A percentile compares a stretch with the other conserved stretches of the same genome.
Evolutionary conservation across 2,797 vertebrate species (phyloP).

Genomic region (Naso thynnoides): DNA sequence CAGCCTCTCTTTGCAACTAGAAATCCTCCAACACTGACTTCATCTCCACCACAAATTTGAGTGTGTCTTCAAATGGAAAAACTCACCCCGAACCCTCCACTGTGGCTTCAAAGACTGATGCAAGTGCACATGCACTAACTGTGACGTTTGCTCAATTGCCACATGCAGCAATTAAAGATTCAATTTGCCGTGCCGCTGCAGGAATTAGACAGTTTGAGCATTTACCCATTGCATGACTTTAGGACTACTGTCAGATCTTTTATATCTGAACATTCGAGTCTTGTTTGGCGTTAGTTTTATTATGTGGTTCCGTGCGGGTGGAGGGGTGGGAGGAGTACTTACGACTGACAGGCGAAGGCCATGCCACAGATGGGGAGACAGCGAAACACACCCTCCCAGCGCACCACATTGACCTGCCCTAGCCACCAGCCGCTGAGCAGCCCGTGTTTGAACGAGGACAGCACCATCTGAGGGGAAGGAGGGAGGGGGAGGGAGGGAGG

Average conservation of each 20-base stretch:
- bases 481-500: conserved; percentile 38
- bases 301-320: conserved; percentile 48
- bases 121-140: conserved; percentile 45
- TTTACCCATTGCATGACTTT: conserved; percentile 22
- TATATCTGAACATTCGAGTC: conserved; percentile 7
- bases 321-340: conserved; percentile 85
- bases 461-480: conserved; percentile 89
- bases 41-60: conserved; percentile 27
- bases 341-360: conserved; percentile 99
- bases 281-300: conserved; percentile 48
- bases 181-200: conserved; percentile 15
- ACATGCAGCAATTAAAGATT: conserved; percentile 44
- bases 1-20: conserved; percentile 27
- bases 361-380: conserved; percentile 99
- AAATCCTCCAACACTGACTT: conserved; percentile 8
- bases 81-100: conserved; percentile 38
- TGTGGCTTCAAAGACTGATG: conserved; percentile 35
- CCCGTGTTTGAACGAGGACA: conserved; percentile 96
- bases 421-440: conserved; percentile 95
- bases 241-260: conserved; percentile 19
- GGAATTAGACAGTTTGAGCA: conserved; percentile 15
- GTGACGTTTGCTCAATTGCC: conserved; percentile 24
- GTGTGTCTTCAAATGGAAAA: conserved; percentile 14
- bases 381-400: conserved; percentile 98
- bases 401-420: conserved; percentile 89